Base-by-base conservation (phyloP, 2,113 vertebrate genomes). In the Antigone vipio region DNA sequence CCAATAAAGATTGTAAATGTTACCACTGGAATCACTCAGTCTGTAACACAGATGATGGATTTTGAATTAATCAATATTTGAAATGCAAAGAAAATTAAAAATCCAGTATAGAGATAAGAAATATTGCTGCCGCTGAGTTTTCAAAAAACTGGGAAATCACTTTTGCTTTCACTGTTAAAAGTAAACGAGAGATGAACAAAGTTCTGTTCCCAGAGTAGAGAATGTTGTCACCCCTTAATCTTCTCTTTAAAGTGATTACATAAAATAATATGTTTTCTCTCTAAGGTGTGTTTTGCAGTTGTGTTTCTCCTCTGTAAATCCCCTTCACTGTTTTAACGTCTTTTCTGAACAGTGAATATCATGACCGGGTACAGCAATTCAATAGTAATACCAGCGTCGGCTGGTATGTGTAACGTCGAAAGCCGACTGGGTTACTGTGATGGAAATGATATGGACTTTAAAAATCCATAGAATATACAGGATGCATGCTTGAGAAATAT, bases 361-460 rank as follows among this genome's bases (percentile, higher is more conserved):
- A 10, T 32, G 47, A n/a, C 2, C 8, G 1, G 15, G 18, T 35
- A 20, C 44, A 72, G 17, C 5, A 73, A 52, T 27, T 56, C 40
- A 40, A 18, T 58, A 42, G 40, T 15, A 18, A 68, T 32, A 32
- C 6, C 49, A 38, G 35, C 1, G 6, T 24, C 34, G 60, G 5
- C 10, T 50, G 14, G 6, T 69, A 58, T 24, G 15, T 3, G 3
- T 56, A 49, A 87, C 1, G 0, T 50, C 0, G 4, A 35, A 89
- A 42, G 9, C 13, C 56, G 9, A 20, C 23, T 45, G 52, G 12
- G 6, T 55, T 75, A 42, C 6, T 59, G 11, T 58, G 12, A 29
- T 5, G 9, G 29, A 93, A 79, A 88, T 32, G 0, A 23, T 24
- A 52, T 4, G 8, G 42, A 30, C 4, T 59, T 88, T 15, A 52